Percentiles rank a stretch among this genome's conserved stretches.
phyloP scores from a whole-genome alignment of 2,888 invertebrate species.

The Marasmarcha lunaedactyla region DNA sequence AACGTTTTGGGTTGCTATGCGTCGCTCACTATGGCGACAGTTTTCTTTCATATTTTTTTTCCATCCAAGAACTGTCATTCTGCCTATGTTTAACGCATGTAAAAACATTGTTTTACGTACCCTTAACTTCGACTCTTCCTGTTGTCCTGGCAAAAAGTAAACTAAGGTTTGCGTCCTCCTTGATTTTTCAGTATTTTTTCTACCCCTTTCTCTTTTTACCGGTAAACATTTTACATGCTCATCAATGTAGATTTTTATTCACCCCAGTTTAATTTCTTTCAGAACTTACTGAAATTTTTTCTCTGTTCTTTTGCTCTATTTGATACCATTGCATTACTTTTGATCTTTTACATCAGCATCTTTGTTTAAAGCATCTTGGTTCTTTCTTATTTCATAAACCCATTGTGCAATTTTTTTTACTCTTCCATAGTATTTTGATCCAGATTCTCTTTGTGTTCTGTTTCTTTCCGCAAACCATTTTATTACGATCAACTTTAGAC shows the following conservation, averaged over 20 bases:
- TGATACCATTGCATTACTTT: conserved; percentile 5
- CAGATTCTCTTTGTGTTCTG: conserved; percentile 7
- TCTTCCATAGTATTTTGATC: conserved; percentile 9
- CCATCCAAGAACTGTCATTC: conserved; percentile 11
- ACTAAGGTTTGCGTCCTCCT: conserved; percentile 8
- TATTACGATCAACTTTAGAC: conserved; percentile 8
- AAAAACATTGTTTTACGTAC: conserved; percentile 11
- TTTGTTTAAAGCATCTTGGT: conserved; percentile 8
- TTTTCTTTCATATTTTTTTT: conserved; percentile 10
- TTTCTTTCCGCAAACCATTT: conserved; percentile 11
- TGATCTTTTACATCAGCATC: conserved; percentile 8
- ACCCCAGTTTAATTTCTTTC: conserved; percentile 7
- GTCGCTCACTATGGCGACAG: conserved; percentile 5
- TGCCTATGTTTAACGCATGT: conserved; percentile 9
- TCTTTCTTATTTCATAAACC: conserved; percentile 10
- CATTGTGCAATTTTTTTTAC: conserved; percentile 9
- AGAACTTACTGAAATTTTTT: conserved; percentile 7
- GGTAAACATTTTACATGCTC: conserved; percentile 5
- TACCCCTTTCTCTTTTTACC: conserved; percentile 10
- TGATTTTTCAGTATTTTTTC: conserved; percentile 9
- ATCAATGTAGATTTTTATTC: not conserved
- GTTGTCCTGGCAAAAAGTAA: no score
- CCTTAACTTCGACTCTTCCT: not conserved
- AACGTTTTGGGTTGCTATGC: no score
- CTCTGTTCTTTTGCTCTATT: conserved; percentile 2